Base-by-base conservation (phyloP, 2,888 invertebrate species). In the Trileptium ribeirensis region DNA sequence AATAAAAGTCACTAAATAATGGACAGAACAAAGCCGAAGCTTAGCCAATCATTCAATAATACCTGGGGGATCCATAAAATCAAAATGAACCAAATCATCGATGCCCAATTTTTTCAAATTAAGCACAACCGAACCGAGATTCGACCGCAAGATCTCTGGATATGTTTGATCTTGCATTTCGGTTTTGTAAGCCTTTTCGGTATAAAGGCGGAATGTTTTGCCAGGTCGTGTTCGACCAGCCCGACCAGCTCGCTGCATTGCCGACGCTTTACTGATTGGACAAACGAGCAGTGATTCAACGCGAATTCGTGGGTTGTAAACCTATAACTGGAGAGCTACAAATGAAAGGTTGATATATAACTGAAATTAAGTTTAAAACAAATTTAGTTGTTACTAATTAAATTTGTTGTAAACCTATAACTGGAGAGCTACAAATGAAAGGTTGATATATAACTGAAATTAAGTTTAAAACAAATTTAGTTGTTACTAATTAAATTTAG, bases 131-230 rank as follows among this genome's bases (percentile, higher is more conserved):
- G 97, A 96, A 82, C 97, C 97, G 87, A 96, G 92, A 91, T 96
- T 96, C 74, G 96, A 96, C 84, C 94, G 91, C 82, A 95, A 90
- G 88, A 99, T 98, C 91, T 99, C 91, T 0, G 98, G 97, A 89
- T 98, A 98, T 0, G 98, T 99, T 88, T 98, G 97, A 86, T 97
- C 97, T 86, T 98, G 98, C 99, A 99, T 99, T 90, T 99, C 99
- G 86, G 94, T 93, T 87, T 94, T 94, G 90, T 95, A 90, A 0
- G 96, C 96, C 87, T 95, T 95, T 89, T 96, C 97, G 0, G 98
- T 98, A 89, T 98, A 91, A 15, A 91, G 87, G 29, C 91, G 87
- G 91, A 98, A 99, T 90, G 98, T 98, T 89, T 99, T 99, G 38
- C 99, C 98, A 0, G 99, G 97, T 67, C 94, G 91, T n/a, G 99